A percentile compares a stretch with the other conserved stretches of the same genome.
Evolutionary conservation across 2,888 invertebrate species (phyloP).

Genomic region (Tenthredo livida): DNA sequence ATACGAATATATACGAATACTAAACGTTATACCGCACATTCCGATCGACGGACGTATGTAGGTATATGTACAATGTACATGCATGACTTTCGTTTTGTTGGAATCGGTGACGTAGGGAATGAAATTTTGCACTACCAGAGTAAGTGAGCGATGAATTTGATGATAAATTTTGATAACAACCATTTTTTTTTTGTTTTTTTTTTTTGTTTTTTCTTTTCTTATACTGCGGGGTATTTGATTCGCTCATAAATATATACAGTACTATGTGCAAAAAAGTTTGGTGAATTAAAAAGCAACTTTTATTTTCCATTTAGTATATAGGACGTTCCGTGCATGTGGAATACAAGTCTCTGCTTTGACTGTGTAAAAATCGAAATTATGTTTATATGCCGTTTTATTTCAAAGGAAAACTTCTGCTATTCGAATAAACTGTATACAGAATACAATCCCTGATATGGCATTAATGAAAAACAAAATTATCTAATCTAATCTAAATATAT

Average conservation of each 20-base stretch:
- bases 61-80: too few species aligned
- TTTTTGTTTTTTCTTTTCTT: not conserved
- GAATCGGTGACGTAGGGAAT: not conserved
- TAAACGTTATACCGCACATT: constrained; percentile 13
- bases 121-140: not conserved
- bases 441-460: not conserved
- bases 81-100: not conserved
- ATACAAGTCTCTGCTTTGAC: too few species aligned
- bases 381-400: not conserved
- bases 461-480: not conserved
- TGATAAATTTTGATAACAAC: not conserved
- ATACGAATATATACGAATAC: constrained; percentile 6
- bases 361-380: too few species aligned
- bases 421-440: not conserved
- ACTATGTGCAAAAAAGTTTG: not conserved
- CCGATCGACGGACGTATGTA: not conserved
- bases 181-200: not conserved
- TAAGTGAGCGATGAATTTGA: not conserved
- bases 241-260: not conserved
- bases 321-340: not conserved
- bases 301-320: not conserved
- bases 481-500: not conserved
- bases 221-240: not conserved
- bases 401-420: not conserved
- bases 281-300: not conserved